A percentile compares a stretch with the other conserved stretches of the same genome.
Conservation (phyloP, 2,888 invertebrate genomes). For the Lucinisca nassula region DNA sequence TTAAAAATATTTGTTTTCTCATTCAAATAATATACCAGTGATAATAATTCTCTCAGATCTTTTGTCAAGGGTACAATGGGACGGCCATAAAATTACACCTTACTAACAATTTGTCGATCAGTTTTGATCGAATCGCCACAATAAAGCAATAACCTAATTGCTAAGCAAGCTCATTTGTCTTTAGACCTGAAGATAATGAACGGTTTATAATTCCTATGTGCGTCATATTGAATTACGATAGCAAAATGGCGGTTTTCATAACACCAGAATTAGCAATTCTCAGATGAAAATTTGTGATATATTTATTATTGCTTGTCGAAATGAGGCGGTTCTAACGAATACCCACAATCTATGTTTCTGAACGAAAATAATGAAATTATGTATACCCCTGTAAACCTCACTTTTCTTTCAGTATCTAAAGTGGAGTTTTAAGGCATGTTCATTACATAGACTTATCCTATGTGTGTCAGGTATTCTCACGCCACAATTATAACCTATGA, state of each 20-base stretch:
- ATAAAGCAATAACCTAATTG: neutral
- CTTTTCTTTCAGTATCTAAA: too few relatives aligned
- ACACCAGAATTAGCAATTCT: too few relatives aligned
- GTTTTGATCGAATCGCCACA: neutral
- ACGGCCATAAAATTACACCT: neutral
- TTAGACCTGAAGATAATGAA: neutral
- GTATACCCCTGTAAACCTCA: too few relatives aligned
- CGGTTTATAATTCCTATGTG: slow-evolving; percentile 3
- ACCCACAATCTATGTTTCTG: too few relatives aligned
- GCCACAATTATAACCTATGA: neutral
- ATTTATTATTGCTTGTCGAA: too few relatives aligned
- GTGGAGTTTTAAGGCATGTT: too few relatives aligned
- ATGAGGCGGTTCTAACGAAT: too few relatives aligned
- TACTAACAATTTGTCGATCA: slow-evolving; percentile 21
- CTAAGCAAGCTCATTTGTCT: neutral
- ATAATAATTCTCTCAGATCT: slow-evolving; percentile 1
- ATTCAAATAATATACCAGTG: slow-evolving; percentile 9
- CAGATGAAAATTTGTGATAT: too few relatives aligned
- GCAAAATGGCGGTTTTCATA: too few relatives aligned
- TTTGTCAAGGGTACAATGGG: slow-evolving; percentile 7
- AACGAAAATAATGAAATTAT: too few relatives aligned
- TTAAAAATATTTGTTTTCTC: slow-evolving; percentile 31
- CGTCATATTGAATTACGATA: too few relatives aligned
- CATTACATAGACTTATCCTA: too few relatives aligned
- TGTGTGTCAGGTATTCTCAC: neutral